Base-by-base conservation (phyloP, 1,140 invertebrate species). In the Diprion similis region DNA sequence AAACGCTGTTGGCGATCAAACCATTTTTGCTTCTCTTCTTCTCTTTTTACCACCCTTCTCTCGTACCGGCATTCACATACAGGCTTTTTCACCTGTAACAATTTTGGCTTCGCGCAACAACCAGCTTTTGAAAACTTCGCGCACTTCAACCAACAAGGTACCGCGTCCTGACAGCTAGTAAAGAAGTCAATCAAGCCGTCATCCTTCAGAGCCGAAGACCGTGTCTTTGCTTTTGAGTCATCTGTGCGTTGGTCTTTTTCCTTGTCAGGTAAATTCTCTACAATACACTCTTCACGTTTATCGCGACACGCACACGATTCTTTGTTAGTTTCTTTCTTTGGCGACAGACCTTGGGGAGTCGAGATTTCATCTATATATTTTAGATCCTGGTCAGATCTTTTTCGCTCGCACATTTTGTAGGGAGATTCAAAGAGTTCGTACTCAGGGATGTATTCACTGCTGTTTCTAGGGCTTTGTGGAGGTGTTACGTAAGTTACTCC, bases 1-100 rank as follows among this genome's bases (percentile, higher is more conserved):
- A 83, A 19, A 65, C 65, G 74, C 13, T 70, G 46, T 66, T 80
- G 78, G 3, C 80, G 79, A 17, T 77, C 68, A 7, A 76, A 48
- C 76, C 75, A 78, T n/a, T 76, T 78, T 4, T 68, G 47, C 65
- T 69, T 77, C 8, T 81, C 80, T 67, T 86, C 84, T 0, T 76
- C 75, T 47, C 73, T 70, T 19, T 80, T 81, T 0, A 85, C 72
- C 46, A 80, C 77, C 68, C 82, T 85, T 37, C 84, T 78, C 45
- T 86, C 83, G 24, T 84, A 79, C n/a, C 78, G 77, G 72, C 85
- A 86, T 68, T 86, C 84, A 18, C 84, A 85, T 0, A 84, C 83
- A 15, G 85, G 83, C n/a, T 77, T 80, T 46, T 76, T 81, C 0
- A 80, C 73, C 18, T 76, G 74, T 4, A 86, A 72, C 19, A 70